phyloP scores from a whole-genome alignment of 2,888 invertebrate species.

The Pachycephus smyrnensis region DNA sequence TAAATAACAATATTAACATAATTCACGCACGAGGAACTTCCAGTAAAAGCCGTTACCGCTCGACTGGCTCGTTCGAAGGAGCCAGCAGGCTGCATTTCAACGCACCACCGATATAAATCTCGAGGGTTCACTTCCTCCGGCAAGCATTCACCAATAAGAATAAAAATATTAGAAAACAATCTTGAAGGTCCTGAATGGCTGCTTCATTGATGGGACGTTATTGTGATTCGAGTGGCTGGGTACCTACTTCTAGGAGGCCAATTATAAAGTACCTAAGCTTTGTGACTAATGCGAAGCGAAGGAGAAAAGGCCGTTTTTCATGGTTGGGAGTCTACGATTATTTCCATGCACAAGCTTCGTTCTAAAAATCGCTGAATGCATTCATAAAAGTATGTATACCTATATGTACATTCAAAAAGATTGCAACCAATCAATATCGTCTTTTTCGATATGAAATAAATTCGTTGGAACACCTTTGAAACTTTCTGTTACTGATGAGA shows the following conservation, averaged over 20 bases:
- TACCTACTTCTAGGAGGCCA: conserved; percentile 36
- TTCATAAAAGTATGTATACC: neutral
- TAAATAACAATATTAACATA: conserved; percentile 49
- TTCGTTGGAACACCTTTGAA: neutral
- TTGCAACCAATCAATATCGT: neutral
- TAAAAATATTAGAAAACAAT: conserved; percentile 55
- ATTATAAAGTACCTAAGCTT: conserved; percentile 45
- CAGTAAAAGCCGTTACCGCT: conserved; percentile 44
- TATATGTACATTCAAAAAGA: neutral
- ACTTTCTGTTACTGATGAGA: neutral
- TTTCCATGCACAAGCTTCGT: neutral
- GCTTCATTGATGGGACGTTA: conserved; percentile 46
- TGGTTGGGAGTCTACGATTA: neutral
- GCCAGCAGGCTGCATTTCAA: conserved; percentile 39
- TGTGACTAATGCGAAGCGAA: conserved; percentile 37
- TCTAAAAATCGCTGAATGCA: neutral
- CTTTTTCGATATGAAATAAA: neutral
- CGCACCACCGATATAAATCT: conserved; percentile 53
- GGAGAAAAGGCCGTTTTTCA: conserved; percentile 4
- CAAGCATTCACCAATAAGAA: conserved; percentile 46
- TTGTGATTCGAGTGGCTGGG: conserved; percentile 48
- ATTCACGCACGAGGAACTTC: conserved; percentile 47
- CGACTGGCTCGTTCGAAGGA: conserved; percentile 19
- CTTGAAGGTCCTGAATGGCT: conserved; percentile 43
- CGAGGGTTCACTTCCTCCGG: conserved; percentile 51